Conservation (phyloP, 2,113 vertebrate genomes). For the Serinus canaria region DNA sequence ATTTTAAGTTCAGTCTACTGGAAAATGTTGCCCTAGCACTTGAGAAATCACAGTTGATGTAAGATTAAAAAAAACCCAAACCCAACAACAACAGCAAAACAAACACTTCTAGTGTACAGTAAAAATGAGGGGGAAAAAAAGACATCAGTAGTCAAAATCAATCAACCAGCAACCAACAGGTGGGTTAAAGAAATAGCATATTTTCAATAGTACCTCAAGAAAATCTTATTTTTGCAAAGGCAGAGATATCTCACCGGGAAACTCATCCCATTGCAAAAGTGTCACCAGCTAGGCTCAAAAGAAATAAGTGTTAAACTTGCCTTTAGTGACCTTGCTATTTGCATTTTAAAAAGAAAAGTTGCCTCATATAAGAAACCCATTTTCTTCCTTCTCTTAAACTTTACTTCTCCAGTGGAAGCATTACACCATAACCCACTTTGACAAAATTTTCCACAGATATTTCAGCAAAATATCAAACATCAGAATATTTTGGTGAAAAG, state of each 20-base stretch:
- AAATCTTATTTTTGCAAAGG: not conserved
- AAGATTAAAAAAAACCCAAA: not conserved
- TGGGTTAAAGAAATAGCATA: not conserved
- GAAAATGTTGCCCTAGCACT: not conserved
- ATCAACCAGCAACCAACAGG: not conserved
- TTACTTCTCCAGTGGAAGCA: not conserved
- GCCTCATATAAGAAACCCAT: rapidly evolving
- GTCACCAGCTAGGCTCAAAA: not conserved
- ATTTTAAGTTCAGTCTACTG: not conserved
- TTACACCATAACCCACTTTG: not conserved
- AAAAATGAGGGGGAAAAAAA: not conserved
- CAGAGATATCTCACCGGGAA: not conserved
- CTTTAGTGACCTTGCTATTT: not conserved
- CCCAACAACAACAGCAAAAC: not conserved
- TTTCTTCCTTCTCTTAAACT: not conserved
- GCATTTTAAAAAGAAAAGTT: not conserved
- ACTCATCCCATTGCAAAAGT: not conserved
- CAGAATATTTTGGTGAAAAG: not conserved
- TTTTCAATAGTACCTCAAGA: not conserved
- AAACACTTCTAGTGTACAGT: not conserved
- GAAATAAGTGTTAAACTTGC: not conserved
- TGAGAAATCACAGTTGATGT: not conserved
- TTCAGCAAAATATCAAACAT: not conserved
- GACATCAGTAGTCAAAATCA: not conserved
- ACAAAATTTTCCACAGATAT: not conserved